phyloP scores from a whole-genome alignment of 2,888 invertebrate genomes.

The Fabriciana adippe region DNA sequence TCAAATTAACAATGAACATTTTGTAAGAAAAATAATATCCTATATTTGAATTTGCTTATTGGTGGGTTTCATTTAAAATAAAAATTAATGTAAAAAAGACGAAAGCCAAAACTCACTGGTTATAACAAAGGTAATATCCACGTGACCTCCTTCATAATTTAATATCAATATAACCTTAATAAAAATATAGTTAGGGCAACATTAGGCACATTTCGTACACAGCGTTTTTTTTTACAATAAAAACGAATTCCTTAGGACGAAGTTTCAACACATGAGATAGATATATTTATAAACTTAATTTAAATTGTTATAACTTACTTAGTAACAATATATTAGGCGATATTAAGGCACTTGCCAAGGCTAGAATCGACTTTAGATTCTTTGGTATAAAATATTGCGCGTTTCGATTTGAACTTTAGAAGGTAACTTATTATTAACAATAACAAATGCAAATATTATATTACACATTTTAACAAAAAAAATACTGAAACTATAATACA shows the following conservation, averaged over 20 bases:
- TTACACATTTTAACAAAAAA: constrained; percentile 58
- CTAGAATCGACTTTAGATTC: constrained; percentile 76
- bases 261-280: constrained; percentile 23
- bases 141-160: not conserved
- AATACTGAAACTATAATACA: constrained; percentile 67
- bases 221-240: not conserved
- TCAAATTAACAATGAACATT: too few relatives aligned
- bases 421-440: constrained; percentile 72
- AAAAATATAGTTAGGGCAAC: constrained; percentile 7
- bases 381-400: constrained; percentile 73
- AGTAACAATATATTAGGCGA: constrained; percentile 39
- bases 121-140: not conserved
- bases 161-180: not conserved
- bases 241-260: constrained; percentile 7
- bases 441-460: constrained; percentile 68
- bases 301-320: constrained; percentile 45
- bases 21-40: too few relatives aligned
- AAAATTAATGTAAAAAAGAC: not conserved
- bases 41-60: not conserved
- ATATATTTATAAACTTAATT: constrained; percentile 40
- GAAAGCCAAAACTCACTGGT: not conserved
- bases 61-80: constrained; percentile 1
- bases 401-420: constrained; percentile 72
- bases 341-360: constrained; percentile 47
- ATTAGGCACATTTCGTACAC: constrained; percentile 6